A percentile compares a stretch with the other conserved stretches of the same genome.
phyloP scores from a whole-genome alignment of 2,797 vertebrate genomes.

The Pseudochirops cupreus region DNA sequence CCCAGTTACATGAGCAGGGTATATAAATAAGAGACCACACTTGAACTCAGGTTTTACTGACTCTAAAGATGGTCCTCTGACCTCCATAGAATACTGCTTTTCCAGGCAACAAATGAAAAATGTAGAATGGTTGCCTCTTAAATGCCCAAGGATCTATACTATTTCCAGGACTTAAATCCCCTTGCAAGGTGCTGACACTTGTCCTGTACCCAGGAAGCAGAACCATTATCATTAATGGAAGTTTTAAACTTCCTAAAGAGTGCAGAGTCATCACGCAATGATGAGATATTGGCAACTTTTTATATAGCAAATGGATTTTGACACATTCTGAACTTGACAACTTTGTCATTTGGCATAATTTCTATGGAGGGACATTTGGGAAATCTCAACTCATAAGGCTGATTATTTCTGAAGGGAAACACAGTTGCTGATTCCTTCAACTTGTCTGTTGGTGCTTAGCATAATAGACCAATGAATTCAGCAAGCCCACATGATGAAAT shows the following conservation, averaged over 20 bases:
- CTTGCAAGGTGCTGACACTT: slow-evolving; percentile 1
- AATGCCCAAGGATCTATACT: not conserved
- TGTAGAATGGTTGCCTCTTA: not conserved
- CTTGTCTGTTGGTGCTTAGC: not conserved
- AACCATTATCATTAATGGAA: slow-evolving; percentile 20
- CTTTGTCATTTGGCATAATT: not conserved
- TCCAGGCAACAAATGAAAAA: not conserved
- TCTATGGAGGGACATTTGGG: not conserved
- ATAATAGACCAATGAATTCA: not conserved
- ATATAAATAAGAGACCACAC: not conserved
- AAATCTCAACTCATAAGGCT: slow-evolving; percentile 42
- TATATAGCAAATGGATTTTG: slow-evolving; percentile 44
- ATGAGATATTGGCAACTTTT: slow-evolving; percentile 2
- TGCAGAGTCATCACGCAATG: slow-evolving; percentile 3
- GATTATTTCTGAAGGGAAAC: not conserved
- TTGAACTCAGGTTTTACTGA: not conserved
- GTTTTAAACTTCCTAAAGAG: slow-evolving; percentile 24
- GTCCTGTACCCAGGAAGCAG: not conserved
- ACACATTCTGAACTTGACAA: slow-evolving; percentile 9
- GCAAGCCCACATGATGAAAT: slow-evolving; percentile 11
- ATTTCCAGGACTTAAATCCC: slow-evolving; percentile 33
- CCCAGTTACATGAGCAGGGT: not conserved
- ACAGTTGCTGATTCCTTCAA: slow-evolving; percentile 37
- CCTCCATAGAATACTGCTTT: not conserved
- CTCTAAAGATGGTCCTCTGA: not conserved